phyloP scores from a whole-genome alignment of 2,888 invertebrate species.

The Apamea monoglypha region DNA sequence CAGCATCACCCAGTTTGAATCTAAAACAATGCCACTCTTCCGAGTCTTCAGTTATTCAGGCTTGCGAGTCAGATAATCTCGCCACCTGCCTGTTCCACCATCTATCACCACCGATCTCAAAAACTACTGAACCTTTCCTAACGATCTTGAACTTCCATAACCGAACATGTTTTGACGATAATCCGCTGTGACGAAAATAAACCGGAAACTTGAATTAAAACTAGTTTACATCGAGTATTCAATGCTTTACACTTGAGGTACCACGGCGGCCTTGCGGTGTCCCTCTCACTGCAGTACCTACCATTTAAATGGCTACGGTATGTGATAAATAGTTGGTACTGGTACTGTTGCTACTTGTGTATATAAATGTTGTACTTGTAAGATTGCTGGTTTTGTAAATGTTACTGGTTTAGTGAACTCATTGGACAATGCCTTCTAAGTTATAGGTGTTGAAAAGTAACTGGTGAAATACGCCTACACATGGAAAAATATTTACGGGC shows the following conservation, averaged over 20 bases:
- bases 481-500: background rate
- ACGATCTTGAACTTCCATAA: constrained; percentile 55
- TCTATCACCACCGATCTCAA: constrained; percentile 2
- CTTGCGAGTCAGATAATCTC: background rate
- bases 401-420: constrained; percentile 30
- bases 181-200: constrained; percentile 61
- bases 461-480: background rate
- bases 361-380: constrained; percentile 39
- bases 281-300: constrained; percentile 65
- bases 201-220: constrained; percentile 58
- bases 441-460: constrained; percentile 8
- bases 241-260: constrained; percentile 56
- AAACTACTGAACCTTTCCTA: constrained; percentile 25
- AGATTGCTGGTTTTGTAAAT: constrained; percentile 43
- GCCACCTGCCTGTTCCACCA: background rate
- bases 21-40: background rate
- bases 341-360: constrained; percentile 28
- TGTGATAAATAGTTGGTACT: constrained; percentile 59
- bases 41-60: background rate
- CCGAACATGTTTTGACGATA: constrained; percentile 47
- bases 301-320: constrained; percentile 61
- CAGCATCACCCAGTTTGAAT: background rate
- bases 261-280: constrained; percentile 71
- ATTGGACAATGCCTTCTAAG: constrained; percentile 40
- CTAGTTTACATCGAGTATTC: constrained; percentile 52